Conservation (phyloP, 2,797 vertebrate species). For the Octomys mimax region DNA sequence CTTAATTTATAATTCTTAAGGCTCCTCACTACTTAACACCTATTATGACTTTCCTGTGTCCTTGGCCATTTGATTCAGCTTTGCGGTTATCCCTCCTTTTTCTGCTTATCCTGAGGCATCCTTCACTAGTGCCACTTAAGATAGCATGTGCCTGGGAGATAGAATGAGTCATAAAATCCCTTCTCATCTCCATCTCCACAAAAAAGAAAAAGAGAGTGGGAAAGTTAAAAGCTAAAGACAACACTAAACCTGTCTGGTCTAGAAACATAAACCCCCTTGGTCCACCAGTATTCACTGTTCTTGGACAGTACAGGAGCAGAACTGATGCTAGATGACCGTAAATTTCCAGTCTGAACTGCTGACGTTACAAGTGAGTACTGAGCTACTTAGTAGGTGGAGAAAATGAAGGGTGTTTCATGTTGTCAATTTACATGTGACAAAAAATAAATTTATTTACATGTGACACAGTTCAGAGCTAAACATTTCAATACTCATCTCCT, state of each 20-base stretch:
- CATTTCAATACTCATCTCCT: neutral
- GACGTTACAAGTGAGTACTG: constrained; percentile 4
- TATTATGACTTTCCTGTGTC: constrained; percentile 39
- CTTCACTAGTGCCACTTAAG: constrained; percentile 48
- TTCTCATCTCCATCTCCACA: constrained; percentile 15
- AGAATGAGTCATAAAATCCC: constrained; percentile 34
- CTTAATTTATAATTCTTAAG: neutral
- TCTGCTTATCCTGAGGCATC: constrained; percentile 60
- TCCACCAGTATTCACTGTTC: constrained; percentile 37
- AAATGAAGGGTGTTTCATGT: constrained; percentile 15
- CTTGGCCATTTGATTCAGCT: constrained; percentile 43
- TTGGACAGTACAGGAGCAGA: constrained; percentile 22
- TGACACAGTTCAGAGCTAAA: constrained; percentile 45
- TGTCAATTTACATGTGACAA: constrained; percentile 43
- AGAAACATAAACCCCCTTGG: constrained; percentile 48
- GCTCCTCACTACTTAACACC: neutral
- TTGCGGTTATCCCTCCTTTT: constrained; percentile 47
- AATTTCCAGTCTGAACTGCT: neutral
- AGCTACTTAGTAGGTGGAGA: constrained; percentile 7
- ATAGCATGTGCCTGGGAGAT: constrained; percentile 54
- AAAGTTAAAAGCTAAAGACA: constrained; percentile 9
- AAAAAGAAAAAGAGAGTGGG: neutral
- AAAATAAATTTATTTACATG: constrained; percentile 5
- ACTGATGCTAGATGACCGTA: constrained; percentile 26
- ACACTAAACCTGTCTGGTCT: neutral